Evolutionary conservation across 2,113 vertebrate species (phyloP).

Genomic region (Rhabdomys dilectus): DNA sequence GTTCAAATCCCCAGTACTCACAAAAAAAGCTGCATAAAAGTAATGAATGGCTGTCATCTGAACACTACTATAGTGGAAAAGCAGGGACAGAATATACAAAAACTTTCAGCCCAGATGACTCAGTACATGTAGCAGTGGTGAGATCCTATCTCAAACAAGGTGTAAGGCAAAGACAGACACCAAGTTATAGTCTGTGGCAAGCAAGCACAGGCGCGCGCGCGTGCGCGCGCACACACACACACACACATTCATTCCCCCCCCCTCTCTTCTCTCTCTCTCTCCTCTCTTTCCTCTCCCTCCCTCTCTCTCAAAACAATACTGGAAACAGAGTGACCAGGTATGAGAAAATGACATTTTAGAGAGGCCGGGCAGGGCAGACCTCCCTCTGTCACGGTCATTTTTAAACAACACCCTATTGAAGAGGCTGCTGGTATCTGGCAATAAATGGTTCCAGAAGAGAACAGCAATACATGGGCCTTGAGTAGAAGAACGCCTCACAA

Average conservation of each 20-base stretch:
- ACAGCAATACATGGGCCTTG: not conserved
- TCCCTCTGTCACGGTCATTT: not conserved
- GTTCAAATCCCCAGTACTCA: not conserved
- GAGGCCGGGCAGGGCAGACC: not conserved
- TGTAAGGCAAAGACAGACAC: not conserved
- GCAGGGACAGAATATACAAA: not conserved
- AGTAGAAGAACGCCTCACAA: not conserved
- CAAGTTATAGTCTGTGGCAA: not conserved
- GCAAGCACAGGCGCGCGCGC: no score
- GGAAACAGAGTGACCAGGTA: not conserved
- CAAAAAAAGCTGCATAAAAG: not conserved
- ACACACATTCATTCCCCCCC: not conserved
- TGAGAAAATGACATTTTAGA: not conserved
- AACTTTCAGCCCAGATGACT: not conserved
- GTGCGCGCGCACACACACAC: no score
- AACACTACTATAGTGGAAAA: not conserved
- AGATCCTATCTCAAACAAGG: not conserved
- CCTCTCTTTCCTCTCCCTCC: no score
- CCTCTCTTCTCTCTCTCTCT: no score
- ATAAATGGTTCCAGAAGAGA: constrained; percentile 2
- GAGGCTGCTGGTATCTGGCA: not conserved
- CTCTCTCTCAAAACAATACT: not conserved
- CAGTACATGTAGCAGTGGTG: not conserved
- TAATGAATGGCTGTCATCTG: not conserved
- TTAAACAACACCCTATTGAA: constrained; percentile 32